Conservation (phyloP, 2,113 vertebrate species). For the Zootoca vivipara region DNA sequence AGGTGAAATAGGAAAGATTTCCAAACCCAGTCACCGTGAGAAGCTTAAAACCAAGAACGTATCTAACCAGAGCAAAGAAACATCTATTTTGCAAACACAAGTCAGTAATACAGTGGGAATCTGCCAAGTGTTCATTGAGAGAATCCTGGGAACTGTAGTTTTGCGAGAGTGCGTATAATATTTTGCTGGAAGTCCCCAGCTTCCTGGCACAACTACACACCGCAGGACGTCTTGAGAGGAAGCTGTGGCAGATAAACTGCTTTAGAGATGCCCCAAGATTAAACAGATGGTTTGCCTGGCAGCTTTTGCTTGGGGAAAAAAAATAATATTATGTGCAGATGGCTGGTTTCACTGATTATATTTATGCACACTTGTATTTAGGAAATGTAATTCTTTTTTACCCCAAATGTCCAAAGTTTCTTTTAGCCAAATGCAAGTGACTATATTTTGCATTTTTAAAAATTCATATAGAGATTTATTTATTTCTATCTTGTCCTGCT, state of each 20-base stretch:
- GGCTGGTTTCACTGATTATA: slow-evolving; percentile 11
- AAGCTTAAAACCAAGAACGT: background rate
- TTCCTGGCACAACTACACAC: background rate
- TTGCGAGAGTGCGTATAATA: background rate
- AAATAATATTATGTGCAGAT: slow-evolving; percentile 10
- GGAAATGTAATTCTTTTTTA: background rate
- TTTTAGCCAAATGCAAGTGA: background rate
- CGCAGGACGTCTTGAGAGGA: background rate
- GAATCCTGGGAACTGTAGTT: background rate
- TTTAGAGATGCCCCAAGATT: background rate
- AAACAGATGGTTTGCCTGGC: slow-evolving; percentile 16
- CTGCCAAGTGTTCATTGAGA: background rate
- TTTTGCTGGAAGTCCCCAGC: background rate
- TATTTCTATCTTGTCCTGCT: background rate
- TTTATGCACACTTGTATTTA: background rate
- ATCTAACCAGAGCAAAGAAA: background rate
- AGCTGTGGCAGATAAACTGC: background rate
- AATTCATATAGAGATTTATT: background rate
- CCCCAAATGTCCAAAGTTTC: background rate
- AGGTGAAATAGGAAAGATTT: background rate
- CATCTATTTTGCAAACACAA: background rate
- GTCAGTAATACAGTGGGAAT: background rate
- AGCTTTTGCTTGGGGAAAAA: background rate
- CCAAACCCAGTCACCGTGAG: background rate
- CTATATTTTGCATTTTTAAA: background rate